Conservation (phyloP, 30 jellyfish, hydroid and myxozoan species). For the Nemopilema nomurai region DNA sequence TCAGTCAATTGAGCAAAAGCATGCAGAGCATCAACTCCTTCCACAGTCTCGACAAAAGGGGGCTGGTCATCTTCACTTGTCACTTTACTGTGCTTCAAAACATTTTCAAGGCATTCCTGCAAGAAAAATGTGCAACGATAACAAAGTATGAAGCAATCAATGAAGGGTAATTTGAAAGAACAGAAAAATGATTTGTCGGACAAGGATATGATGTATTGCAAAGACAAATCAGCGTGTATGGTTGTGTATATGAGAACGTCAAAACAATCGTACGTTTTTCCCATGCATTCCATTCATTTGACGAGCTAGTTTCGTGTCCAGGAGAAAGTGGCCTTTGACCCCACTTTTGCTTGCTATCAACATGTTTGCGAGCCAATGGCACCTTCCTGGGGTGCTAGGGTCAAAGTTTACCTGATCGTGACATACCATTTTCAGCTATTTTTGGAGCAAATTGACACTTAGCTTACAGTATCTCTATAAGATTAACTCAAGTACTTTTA, state of each 20-base stretch:
- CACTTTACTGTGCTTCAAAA: slow-evolving; percentile 46
- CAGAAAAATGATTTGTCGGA: too few species aligned
- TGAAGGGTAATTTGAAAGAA: too few species aligned
- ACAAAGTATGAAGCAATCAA: neutral
- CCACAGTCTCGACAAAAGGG: slow-evolving; percentile 50
- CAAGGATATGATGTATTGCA: too few species aligned
- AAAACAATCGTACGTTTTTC: neutral
- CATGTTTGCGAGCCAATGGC: slow-evolving; percentile 16
- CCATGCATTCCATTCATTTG: neutral
- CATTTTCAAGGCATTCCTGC: slow-evolving; percentile 68
- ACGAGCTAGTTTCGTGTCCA: slow-evolving; percentile 4
- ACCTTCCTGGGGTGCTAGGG: slow-evolving; percentile 37
- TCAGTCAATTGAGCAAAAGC: slow-evolving; percentile 61
- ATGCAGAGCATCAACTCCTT: slow-evolving; percentile 47
- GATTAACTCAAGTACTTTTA: neutral
- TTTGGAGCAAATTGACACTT: slow-evolving; percentile 9
- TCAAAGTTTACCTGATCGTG: slow-evolving; percentile 24
- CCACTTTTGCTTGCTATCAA: neutral
- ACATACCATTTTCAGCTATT: neutral
- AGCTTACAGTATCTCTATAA: neutral
- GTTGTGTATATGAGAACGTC: too few species aligned
- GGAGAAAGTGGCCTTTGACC: slow-evolving; percentile 31
- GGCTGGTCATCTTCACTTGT: slow-evolving; percentile 33
- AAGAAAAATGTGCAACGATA: neutral
- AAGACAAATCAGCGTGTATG: too few species aligned